Conservation (phyloP, 2,797 vertebrate species). For the Coilia nasus region DNA sequence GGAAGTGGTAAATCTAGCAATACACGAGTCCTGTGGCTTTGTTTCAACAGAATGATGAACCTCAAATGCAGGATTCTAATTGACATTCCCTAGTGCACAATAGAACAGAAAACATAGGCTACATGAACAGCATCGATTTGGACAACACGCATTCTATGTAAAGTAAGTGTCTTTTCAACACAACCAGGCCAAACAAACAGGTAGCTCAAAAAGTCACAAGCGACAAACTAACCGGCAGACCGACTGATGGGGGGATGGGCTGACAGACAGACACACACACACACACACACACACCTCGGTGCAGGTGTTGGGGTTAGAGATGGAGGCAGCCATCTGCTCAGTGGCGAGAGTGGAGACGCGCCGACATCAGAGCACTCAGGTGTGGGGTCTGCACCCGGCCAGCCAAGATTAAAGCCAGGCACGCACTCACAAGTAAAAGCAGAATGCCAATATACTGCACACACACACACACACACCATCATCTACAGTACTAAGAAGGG, state of each 20-base stretch:
- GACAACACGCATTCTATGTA: too few species aligned
- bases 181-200: background rate
- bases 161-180: background rate
- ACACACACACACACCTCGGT: conserved; percentile 16
- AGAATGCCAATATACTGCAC: conserved; percentile 41
- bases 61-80: too few species aligned
- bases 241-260: background rate
- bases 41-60: too few species aligned
- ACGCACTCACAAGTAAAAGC: conserved; percentile 21
- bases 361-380: conserved; percentile 42
- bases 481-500: background rate
- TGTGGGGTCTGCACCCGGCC: conserved; percentile 33
- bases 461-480: background rate
- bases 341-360: conserved; percentile 40
- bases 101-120: too few species aligned
- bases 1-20: too few species aligned
- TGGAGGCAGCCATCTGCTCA: conserved; percentile 35
- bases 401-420: conserved; percentile 51
- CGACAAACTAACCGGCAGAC: background rate
- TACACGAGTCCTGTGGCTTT: too few species aligned
- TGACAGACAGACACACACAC: background rate
- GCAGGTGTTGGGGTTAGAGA: conserved; percentile 43
- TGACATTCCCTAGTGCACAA: too few species aligned
- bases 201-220: background rate
- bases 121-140: too few species aligned